Percentiles rank a stretch among this genome's conserved stretches.
Conservation (phyloP, 2,113 vertebrate genomes). For the Antidorcas marsupialis region DNA sequence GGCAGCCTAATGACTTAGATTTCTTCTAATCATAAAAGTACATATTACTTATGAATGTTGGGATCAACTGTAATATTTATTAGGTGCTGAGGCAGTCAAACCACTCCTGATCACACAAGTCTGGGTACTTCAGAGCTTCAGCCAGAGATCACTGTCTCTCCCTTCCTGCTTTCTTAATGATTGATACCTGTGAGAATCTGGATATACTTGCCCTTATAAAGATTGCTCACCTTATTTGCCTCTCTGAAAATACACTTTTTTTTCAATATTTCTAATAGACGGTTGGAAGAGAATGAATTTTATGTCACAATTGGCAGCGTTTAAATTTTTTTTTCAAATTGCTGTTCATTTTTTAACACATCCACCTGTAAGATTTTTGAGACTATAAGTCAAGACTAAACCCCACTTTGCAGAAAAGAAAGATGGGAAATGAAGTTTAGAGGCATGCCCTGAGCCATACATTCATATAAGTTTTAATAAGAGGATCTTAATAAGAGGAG, state of each 20-base stretch:
- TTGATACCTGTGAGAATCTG: neutral
- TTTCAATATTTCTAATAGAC: neutral
- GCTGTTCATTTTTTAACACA: constrained; percentile 23
- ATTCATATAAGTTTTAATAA: neutral
- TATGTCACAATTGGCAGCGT: neutral
- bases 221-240: constrained; percentile 8
- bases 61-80: constrained; percentile 12
- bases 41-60: constrained; percentile 25
- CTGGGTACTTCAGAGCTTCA: neutral
- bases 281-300: neutral
- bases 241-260: neutral
- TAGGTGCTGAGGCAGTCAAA: neutral
- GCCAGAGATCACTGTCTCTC: neutral
- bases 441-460: neutral
- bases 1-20: constrained; percentile 49
- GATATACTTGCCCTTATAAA: neutral
- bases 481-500: neutral
- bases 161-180: neutral
- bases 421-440: neutral
- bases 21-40: constrained; percentile 60
- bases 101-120: neutral
- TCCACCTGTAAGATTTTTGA: neutral
- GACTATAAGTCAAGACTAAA: neutral
- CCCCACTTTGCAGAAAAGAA: neutral
- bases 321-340: neutral